Evolutionary conservation across 2,888 invertebrate species (phyloP).

Genomic region (Melinaea menophilus): DNA sequence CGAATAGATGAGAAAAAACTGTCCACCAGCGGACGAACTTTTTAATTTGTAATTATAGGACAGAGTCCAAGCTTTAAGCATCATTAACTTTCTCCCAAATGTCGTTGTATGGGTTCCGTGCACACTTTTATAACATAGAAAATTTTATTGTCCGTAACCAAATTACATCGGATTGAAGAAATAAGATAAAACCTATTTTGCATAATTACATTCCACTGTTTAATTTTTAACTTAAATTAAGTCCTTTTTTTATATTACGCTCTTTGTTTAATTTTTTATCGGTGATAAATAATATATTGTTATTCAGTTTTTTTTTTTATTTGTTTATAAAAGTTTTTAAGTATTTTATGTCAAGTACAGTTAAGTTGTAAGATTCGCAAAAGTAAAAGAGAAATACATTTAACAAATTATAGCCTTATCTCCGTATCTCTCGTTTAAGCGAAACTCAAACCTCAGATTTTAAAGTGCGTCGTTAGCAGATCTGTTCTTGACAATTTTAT

Average conservation of each 20-base stretch:
- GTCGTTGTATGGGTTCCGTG: conserved; percentile 56
- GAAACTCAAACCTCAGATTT: conserved; percentile 42
- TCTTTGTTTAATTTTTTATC: too few relatives aligned
- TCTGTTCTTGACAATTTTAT: conserved; percentile 65
- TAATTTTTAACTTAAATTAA: too few relatives aligned
- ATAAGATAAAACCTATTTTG: conserved; percentile 19
- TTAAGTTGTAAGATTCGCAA: too few relatives aligned
- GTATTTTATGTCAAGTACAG: too few relatives aligned
- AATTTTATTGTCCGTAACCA: conserved; percentile 61
- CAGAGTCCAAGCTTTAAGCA: conserved; percentile 73
- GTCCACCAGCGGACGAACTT: conserved; percentile 70
- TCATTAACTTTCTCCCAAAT: conserved; percentile 75
- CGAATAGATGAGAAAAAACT: conserved; percentile 75
- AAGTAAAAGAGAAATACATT: background rate
- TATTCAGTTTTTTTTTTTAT: too few relatives aligned
- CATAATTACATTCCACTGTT: conserved; percentile 17
- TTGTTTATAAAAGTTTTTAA: too few relatives aligned
- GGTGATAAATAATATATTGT: too few relatives aligned
- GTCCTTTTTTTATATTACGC: too few relatives aligned
- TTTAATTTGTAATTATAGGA: conserved; percentile 78
- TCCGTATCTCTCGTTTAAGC: conserved; percentile 38
- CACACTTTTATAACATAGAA: conserved; percentile 53
- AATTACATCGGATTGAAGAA: conserved; percentile 48
- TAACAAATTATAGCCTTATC: conserved; percentile 27
- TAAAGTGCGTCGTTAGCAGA: conserved; percentile 70